Conservation (phyloP, 2,797 vertebrate species). For the Neostethus bicornis region DNA sequence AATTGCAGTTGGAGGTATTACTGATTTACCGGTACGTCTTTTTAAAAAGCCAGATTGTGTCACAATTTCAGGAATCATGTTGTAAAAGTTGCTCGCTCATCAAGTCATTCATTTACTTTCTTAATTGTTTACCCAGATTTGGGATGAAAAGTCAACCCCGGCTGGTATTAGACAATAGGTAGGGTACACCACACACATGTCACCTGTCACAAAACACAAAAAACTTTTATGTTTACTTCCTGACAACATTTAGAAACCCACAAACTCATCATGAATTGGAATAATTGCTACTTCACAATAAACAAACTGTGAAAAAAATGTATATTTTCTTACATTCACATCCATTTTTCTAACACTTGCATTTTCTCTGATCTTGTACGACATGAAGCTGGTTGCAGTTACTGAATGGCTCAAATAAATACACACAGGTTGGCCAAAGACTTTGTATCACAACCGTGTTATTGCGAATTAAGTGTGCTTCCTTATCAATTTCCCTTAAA, state of each 20-base stretch:
- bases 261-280: background rate
- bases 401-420: slow-evolving; percentile 52
- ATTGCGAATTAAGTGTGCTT: slow-evolving; percentile 90
- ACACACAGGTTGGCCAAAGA: slow-evolving; percentile 63
- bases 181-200: too few species aligned
- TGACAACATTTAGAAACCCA: background rate
- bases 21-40: too few species aligned
- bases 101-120: too few species aligned
- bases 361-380: slow-evolving; percentile 19
- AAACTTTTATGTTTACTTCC: slow-evolving; percentile 5
- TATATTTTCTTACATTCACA: slow-evolving; percentile 52
- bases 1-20: too few species aligned
- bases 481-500: slow-evolving; percentile 73
- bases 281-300: background rate
- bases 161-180: too few species aligned
- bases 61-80: too few species aligned
- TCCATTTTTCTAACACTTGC: slow-evolving; percentile 21
- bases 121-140: too few species aligned
- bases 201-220: slow-evolving; percentile 4
- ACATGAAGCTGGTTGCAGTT: slow-evolving; percentile 42
- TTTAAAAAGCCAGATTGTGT: too few species aligned
- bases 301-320: slow-evolving; percentile 17
- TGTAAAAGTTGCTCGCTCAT: too few species aligned
- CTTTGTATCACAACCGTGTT: slow-evolving; percentile 81
- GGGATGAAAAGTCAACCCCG: too few species aligned